Base-by-base conservation (phyloP, 2,113 vertebrate species). In the Macquaria australasica region DNA sequence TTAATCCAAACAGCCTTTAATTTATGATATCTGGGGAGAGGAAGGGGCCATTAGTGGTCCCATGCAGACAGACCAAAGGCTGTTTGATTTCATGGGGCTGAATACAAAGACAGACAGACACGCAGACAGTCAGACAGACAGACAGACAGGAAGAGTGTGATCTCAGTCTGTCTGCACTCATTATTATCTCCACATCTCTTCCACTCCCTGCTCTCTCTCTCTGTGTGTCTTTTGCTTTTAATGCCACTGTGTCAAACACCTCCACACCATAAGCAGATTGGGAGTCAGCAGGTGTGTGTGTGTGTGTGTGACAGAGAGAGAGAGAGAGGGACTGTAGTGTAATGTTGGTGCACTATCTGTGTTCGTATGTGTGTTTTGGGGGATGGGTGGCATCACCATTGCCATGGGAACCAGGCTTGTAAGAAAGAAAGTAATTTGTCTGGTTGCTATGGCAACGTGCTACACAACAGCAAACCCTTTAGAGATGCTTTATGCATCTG, bases 351-450 rank as follows among this genome's bases (percentile, higher is more conserved):
- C 20, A 62, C 53, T n/a, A 39, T 84, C 68, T 48, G 23, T 64
- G 23, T 60, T n/a, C 43, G 56, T 75, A 7, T 41, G 14, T 71
- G 71, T 62, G 28, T 34, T 81, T 37, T 75, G 69, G 83, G 68
- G 82, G 88, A 83, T 81, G 87, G 81, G 80, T 90, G 78, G 93
- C 90, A 89, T 94, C 89, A 64, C 83, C 39, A 75, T 91, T 81
- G 89, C 93, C 93, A 94, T 95, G 92, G 94, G 68, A 95, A 96
- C 94, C 56, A 25, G 55, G 75, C 89, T 88, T 85, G 77, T 89
- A 74, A 66, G 66, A 60, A 71, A 51, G 72, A 59, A 60, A 81
- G 74, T 85, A 74, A 84, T 89, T 85, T 84, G 85, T 77, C 75
- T 72, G 89, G 92, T 94, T 90, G 84, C 92, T 75, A 78, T 90